phyloP scores from a whole-genome alignment of 2,113 vertebrate species.

The Phalacrocorax brasilianus region DNA sequence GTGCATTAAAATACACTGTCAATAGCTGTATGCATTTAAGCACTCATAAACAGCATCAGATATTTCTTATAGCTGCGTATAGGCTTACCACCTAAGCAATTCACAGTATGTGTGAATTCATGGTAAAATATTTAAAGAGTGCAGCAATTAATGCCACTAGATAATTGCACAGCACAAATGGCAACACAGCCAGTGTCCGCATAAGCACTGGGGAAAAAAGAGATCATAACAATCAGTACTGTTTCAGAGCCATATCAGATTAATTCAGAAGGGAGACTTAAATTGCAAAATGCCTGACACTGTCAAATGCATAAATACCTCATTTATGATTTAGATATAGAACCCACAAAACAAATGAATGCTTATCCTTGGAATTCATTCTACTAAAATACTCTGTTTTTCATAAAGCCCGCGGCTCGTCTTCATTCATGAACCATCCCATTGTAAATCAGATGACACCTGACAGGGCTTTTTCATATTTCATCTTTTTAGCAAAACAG shows the following conservation, averaged over 20 bases:
- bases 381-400: background rate
- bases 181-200: background rate
- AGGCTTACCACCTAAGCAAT: background rate
- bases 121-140: background rate
- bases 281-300: background rate
- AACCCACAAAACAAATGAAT: background rate
- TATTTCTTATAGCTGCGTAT: background rate
- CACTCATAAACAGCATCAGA: background rate
- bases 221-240: background rate
- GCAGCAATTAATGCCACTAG: background rate
- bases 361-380: background rate
- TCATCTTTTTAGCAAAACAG: background rate
- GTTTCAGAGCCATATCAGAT: background rate
- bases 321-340: slow-evolving; percentile 8
- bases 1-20: background rate
- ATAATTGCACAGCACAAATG: background rate
- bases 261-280: slow-evolving; percentile 24
- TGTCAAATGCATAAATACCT: background rate
- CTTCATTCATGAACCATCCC: background rate
- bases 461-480: background rate
- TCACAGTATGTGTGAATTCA: background rate
- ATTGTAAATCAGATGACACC: background rate
- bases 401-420: background rate
- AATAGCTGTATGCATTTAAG: background rate
- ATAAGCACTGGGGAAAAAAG: background rate